These are phyloP conservation scores for Automeris io DNA, from an alignment of 2,888 invertebrate species.

Conservation along the genomic window DNA sequence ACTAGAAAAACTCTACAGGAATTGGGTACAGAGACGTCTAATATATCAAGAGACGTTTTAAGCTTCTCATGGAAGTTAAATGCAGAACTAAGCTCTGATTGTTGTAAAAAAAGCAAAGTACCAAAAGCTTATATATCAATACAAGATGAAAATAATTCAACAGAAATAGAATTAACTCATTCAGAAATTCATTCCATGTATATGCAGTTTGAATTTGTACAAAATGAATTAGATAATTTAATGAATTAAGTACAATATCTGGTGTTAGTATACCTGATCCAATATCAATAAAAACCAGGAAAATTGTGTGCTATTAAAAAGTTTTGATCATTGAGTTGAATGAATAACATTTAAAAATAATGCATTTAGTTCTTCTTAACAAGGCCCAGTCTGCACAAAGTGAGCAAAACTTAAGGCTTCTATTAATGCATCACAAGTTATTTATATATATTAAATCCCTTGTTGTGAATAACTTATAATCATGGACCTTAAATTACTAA, in stretches of 20 bases:
- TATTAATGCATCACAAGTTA: too few relatives aligned
- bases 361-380: too few relatives aligned
- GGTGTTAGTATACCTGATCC: too few relatives aligned
- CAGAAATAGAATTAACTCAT: slow-evolving; percentile 60
- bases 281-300: too few relatives aligned
- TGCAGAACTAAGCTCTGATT: slow-evolving; percentile 63
- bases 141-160: slow-evolving; percentile 26
- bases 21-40: slow-evolving; percentile 31
- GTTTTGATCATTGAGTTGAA: too few relatives aligned
- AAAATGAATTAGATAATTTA: slow-evolving; percentile 57
- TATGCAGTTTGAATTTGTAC: slow-evolving; percentile 61
- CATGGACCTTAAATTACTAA: too few relatives aligned
- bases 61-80: slow-evolving; percentile 58
- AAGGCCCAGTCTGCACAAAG: too few relatives aligned
- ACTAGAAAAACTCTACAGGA: slow-evolving; percentile 51
- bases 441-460: too few relatives aligned
- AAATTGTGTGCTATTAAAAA: too few relatives aligned
- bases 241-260: slow-evolving; percentile 10
- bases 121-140: slow-evolving; percentile 57
- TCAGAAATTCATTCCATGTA: slow-evolving; percentile 57
- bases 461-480: too few relatives aligned
- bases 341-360: too few relatives aligned
- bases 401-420: too few relatives aligned
- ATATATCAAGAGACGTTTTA: slow-evolving; percentile 30
- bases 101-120: slow-evolving; percentile 53